A percentile compares a stretch with the other conserved stretches of the same genome.
Conservation (phyloP, 2,113 vertebrate species). For the Pardalotus punctatus region DNA sequence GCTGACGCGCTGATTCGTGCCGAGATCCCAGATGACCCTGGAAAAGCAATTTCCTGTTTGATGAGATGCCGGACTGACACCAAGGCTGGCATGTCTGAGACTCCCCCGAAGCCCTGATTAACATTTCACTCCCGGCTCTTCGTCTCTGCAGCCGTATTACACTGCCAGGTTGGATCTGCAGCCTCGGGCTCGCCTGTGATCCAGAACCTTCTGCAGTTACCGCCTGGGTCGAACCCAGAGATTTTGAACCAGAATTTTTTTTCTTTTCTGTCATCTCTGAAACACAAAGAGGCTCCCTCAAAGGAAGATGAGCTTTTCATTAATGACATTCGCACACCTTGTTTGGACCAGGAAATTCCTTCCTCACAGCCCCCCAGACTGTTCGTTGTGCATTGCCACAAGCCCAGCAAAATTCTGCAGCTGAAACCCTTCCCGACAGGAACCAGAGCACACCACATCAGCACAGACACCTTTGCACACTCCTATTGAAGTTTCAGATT, state of each 20-base stretch:
- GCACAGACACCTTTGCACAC: slow-evolving; percentile 36
- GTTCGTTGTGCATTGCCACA: background rate
- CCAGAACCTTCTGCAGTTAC: slow-evolving; percentile 2
- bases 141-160: background rate
- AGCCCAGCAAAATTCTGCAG: background rate
- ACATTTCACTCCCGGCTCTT: background rate
- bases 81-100: background rate
- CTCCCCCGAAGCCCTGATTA: slow-evolving; percentile 13
- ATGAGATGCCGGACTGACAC: slow-evolving; percentile 46
- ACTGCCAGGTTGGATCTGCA: background rate
- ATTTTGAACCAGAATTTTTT: background rate
- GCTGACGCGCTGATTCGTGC: background rate
- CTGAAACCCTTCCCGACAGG: background rate
- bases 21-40: slow-evolving; percentile 1
- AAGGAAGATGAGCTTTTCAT: background rate
- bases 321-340: background rate
- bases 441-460: slow-evolving; percentile 39
- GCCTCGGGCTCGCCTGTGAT: background rate
- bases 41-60: slow-evolving; percentile 66
- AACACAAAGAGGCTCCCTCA: background rate
- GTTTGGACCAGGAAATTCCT: background rate
- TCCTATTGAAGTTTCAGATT: slow-evolving; percentile 63
- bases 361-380: background rate
- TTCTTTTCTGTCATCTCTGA: background rate
- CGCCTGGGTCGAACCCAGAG: background rate